A percentile compares a stretch with the other conserved stretches of the same genome.
phyloP scores from a whole-genome alignment of 2,888 invertebrate species.

The Zelleria hepariella region DNA sequence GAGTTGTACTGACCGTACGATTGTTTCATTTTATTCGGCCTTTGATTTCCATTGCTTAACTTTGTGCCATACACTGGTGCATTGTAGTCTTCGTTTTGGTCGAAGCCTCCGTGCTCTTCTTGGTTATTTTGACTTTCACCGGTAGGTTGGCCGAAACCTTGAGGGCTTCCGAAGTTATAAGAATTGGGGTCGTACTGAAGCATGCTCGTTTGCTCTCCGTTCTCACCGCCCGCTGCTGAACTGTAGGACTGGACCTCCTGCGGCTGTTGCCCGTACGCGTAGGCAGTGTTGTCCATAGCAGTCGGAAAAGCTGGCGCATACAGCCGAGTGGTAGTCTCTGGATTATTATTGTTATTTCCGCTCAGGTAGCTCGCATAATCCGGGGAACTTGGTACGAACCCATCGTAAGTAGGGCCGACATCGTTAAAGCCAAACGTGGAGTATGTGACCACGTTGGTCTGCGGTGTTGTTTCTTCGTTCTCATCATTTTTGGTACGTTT shows the following conservation, averaged over 20 bases:
- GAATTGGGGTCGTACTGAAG: conserved; percentile 37
- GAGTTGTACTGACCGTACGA: conserved; percentile 27
- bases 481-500: conserved; percentile 35
- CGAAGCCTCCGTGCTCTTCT: conserved; percentile 21
- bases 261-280: conserved; percentile 27
- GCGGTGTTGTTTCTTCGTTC: conserved; percentile 36
- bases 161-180: conserved; percentile 34
- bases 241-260: conserved; percentile 28
- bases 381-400: conserved; percentile 56
- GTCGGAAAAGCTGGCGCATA: conserved; percentile 59
- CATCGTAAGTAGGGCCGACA: conserved; percentile 46
- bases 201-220: conserved; percentile 33
- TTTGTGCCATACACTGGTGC: conserved; percentile 54
- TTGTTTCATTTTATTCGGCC: conserved; percentile 20
- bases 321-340: conserved; percentile 43
- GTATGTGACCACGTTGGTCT: conserved; percentile 58
- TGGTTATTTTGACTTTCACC: conserved; percentile 25
- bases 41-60: conserved; percentile 29
- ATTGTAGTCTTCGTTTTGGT: conserved; percentile 27
- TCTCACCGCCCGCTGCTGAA: conserved; percentile 23
- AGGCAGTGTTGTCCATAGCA: conserved; percentile 41
- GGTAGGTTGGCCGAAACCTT: conserved; percentile 24
- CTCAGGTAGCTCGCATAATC: conserved; percentile 47
- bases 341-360: conserved; percentile 27
- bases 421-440: conserved; percentile 63